Base-by-base conservation (phyloP, 2,797 vertebrate genomes). In the Nyctalus aviator region DNA sequence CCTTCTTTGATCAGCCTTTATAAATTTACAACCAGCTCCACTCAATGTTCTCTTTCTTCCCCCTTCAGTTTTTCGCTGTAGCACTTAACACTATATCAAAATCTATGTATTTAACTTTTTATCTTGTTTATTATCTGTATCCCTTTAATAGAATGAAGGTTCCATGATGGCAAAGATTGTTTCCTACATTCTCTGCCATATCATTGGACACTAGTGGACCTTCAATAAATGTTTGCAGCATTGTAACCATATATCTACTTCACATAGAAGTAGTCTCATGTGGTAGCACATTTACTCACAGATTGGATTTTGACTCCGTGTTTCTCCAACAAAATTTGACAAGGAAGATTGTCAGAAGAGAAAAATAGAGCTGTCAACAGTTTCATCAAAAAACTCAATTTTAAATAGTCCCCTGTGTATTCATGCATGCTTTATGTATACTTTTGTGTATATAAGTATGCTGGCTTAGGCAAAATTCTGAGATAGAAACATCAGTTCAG, bases 351-450 rank as follows among this genome's bases (percentile, higher is more conserved):
- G 8, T 82, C 86, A 94, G 50, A 88, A 83, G 41, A 95, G 27
- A 95, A 69, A 85, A 95, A 66, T 86, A 71, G 71, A 92, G 9
- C 48, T 79, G 64, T 92, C 71, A 93, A 11, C 66, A 89, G 37
- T 57, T 11, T 94, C 57, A 88, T 88, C 71, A 62, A 64, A 81
- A 89, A 73, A 32, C 71, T 92, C 37, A 32, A 57, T 59, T 94
- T 92, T 48, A 77, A 37, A 46, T 32, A 76, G 23, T 66, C 50
- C n/a, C 48, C 64, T 66, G 25, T 71, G 69, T 48, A 69, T 57
- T 78, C 32, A 35, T 46, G n/a, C 15, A n/a, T 86, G 44, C 62
- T 76, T 88, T 88, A 64, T 71, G 88, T 78, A 78, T 77, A 90
- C 3, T 84, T 83, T 30, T 27, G n/a, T 88, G 75, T 73, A 5